Evolutionary conservation across 2,888 invertebrate species (phyloP).

Genomic region (Drosophila pullipes): DNA sequence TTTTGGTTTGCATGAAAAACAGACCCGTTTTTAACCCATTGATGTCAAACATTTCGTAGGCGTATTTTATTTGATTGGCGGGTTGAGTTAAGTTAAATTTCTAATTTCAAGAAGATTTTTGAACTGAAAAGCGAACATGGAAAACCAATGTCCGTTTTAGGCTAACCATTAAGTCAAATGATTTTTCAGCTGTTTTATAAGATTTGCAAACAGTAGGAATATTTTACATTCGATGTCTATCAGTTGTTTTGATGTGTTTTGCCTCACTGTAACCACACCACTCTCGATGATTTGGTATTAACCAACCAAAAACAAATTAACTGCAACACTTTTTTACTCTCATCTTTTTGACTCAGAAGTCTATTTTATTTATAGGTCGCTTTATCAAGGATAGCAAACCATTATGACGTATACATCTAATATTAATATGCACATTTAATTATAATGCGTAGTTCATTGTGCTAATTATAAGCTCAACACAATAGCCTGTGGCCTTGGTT

Average conservation of each 20-base stretch:
- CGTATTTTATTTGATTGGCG: conserved; percentile 2
- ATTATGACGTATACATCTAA: conserved; percentile 4
- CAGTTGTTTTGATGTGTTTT: conserved; percentile 3
- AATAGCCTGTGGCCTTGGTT: conserved; percentile 10
- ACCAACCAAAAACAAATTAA: conserved; percentile 44
- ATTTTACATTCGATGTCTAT: background rate
- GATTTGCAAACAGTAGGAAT: background rate
- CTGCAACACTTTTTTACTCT: conserved; percentile 9
- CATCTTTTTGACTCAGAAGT: conserved; percentile 14
- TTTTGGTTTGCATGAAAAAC: conserved; percentile 20
- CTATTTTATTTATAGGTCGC: conserved; percentile 25
- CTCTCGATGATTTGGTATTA: background rate
- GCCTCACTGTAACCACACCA: background rate
- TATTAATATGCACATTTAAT: conserved; percentile 54
- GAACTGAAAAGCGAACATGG: background rate
- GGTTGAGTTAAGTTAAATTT: background rate
- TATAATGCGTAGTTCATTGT: conserved; percentile 35
- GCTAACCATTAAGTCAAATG: background rate
- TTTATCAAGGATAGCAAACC: conserved; percentile 34
- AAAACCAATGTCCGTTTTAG: background rate
- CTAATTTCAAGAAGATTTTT: background rate
- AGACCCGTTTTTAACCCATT: conserved; percentile 55
- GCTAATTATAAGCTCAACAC: conserved; percentile 50
- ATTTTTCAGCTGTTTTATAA: background rate
- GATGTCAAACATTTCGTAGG: conserved; percentile 16